Base-by-base conservation (phyloP, 2,797 vertebrate genomes). In the Eulemur rubriventer region DNA sequence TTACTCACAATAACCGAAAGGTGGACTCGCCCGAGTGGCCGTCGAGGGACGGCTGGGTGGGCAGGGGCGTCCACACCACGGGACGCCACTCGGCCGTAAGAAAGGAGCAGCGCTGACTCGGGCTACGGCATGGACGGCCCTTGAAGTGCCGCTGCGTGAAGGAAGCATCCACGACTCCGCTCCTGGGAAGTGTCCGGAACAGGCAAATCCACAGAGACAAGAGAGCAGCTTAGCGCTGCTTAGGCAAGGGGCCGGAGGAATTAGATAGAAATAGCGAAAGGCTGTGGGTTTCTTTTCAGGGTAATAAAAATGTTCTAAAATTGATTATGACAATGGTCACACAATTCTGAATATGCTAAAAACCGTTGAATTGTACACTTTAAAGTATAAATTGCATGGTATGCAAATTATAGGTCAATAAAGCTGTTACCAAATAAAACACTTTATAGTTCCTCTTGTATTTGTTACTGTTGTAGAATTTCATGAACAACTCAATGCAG, bases 21-120 rank as follows among this genome's bases (percentile, higher is more conserved):
- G 20, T 1, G 17, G 33, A 0, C 16, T 6, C 12, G 3, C 20
- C 11, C 26, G 4, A n/a, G 24, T 2, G 24, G 8, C 63, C 1
- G 1, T 3, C 13, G 0, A 2, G 0, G n/a, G 57, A 0, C 0
- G 17, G 2, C 2, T 1, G 7, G 24, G 0, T 0, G 0, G 7
- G 5, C 67, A 4, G 2, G n/a, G 2, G 10, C 2, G 0, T 1
- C 4, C 48, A n/a, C 0, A 8, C 2, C 10, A 24, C 4, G 8
- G 48, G 35, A 12, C 9, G 1, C 24, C 12, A 17, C 1, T 43
- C 67, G 24, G 46, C 46, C 2, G 1, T 46, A 2, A 24, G 13
- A 13, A 7, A 17, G 11, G 28, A 43, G 2, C 1, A 10, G 24
- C 18, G 18, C 28, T 41, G 33, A 24, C 12, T 4, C 55, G 8